Evolutionary conservation across 2,113 vertebrate species (phyloP), one percentile per base, ranked within the genome.

Genomic region (Ailurus styani): DNA sequence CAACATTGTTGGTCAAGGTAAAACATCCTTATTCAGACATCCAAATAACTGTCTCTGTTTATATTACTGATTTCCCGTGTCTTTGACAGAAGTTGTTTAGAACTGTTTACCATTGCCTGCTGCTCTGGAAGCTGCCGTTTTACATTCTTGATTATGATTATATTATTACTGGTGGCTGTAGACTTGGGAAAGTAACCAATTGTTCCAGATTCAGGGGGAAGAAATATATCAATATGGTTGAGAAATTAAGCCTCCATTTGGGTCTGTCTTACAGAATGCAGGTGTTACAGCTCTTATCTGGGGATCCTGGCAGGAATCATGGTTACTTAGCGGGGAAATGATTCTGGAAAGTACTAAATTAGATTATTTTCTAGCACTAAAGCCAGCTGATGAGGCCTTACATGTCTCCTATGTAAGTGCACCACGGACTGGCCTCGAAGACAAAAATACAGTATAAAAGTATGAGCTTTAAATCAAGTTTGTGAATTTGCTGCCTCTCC

Each of bases 21-120:
- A 98, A 98, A 95, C 92, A 86, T 97, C 81, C 97, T 95, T 98
- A 81, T 70, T 87, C 83, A 98, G 40, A 96, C 93, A 85, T 93
- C 87, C 91, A 75, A 84, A 57, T n/a, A 66, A 14, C 55, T 47
- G 27, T 75, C 86, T 98, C 97, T 70, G 7, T 92, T 97, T 95
- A 73, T 93, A 92, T 81, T 96, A 73, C 95, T 93, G 73, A 90
- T 95, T 96, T 98, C 96, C 97, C 97, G 50, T 94, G 97, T 93
- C 75, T 93, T 52, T 55, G 42, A 55, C 87, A 27, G 70, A 40
- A 96, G 64, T 66, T 60, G 42, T 96, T 93, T 93, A 78, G 83
- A 78, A 96, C 54, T 79, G 55, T 97, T 87, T 86, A 29, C 66
- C 52, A 0, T 75, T 64, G 45, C 54, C 37, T 13, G 4, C 66